These are phyloP conservation scores for Ptilodon capucinus DNA, from an alignment of 2,888 invertebrate genomes.

Conservation along the genomic window DNA sequence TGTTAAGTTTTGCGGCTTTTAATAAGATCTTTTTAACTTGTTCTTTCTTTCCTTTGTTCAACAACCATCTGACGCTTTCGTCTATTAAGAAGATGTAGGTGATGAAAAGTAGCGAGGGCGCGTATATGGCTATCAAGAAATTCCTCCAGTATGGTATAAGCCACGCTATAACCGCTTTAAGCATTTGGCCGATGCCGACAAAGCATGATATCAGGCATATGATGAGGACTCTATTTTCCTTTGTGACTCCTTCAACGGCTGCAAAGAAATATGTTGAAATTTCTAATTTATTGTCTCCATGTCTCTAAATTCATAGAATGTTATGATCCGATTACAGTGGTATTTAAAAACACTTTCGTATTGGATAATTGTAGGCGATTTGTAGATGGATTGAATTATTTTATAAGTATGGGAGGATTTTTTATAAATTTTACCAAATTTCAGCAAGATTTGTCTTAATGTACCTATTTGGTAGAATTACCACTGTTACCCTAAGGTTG, in stretches of 20 bases:
- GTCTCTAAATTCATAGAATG: no score
- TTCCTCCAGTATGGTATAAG: constrained; percentile 85
- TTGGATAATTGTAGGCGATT: no score
- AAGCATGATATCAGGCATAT: constrained; percentile 20
- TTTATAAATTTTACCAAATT: no score
- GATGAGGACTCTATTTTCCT: constrained; percentile 31
- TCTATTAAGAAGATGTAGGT: constrained; percentile 85
- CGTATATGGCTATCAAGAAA: constrained; percentile 84
- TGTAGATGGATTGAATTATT: no score
- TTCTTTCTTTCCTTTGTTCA: constrained; percentile 85
- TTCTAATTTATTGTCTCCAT: no score
- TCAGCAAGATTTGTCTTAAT: no score
- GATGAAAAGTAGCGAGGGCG: constrained; percentile 85
- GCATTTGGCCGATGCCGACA: constrained; percentile 12
- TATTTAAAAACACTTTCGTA: no score
- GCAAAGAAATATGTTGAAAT: constrained; percentile 30
- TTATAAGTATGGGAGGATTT: no score
- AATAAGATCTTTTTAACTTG: constrained; percentile 83
- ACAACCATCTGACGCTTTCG: constrained; percentile 88
- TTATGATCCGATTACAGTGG: no score
- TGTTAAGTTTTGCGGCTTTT: constrained; percentile 77
- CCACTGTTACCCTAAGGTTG: no score
- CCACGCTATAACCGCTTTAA: constrained; percentile 26
- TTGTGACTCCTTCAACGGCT: constrained; percentile 63
- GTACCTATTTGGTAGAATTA: no score